A percentile compares a stretch with the other conserved stretches of the same genome.
Conservation (phyloP, 2,797 vertebrate genomes). For the Crocidura indochinensis region DNA sequence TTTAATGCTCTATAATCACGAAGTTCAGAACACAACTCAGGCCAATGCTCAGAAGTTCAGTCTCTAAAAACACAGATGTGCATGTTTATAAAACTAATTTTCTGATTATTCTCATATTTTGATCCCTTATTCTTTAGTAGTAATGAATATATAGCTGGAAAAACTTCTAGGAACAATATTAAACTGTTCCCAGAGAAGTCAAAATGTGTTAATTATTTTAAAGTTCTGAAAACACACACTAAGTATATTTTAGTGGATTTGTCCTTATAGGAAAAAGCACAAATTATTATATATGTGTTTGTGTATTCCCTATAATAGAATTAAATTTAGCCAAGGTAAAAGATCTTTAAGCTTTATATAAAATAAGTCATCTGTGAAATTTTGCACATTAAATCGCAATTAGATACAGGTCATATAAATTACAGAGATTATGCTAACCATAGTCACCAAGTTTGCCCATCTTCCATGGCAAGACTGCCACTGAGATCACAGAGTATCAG, state of each 20-base stretch:
- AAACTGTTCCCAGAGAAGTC: conserved; percentile 52
- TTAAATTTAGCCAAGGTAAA: conserved; percentile 41
- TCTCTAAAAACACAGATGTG: neutral
- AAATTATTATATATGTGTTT: conserved; percentile 48
- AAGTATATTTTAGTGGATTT: conserved; percentile 52
- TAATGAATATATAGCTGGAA: conserved; percentile 63
- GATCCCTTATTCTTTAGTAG: conserved; percentile 29
- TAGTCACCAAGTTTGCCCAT: neutral
- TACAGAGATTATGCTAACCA: neutral
- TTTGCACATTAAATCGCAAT: conserved; percentile 30
- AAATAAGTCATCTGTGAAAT: conserved; percentile 45
- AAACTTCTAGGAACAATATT: conserved; percentile 60
- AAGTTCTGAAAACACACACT: conserved; percentile 66
- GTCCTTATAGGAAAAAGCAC: conserved; percentile 42
- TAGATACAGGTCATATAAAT: neutral
- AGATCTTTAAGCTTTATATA: conserved; percentile 17
- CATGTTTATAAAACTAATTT: conserved; percentile 64
- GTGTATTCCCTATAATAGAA: conserved; percentile 28
- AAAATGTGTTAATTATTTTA: conserved; percentile 69
- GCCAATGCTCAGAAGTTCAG: neutral
- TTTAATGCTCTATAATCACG: conserved; percentile 33
- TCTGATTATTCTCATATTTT: conserved; percentile 63
- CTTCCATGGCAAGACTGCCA: neutral
- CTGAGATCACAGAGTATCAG: neutral
- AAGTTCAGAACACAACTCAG: neutral